Percentiles rank a stretch among this genome's conserved stretches.
These are phyloP conservation scores for Pseudocheirus occidentalis DNA, from an alignment of 2,797 vertebrate genomes.

Conservation along the genomic window DNA sequence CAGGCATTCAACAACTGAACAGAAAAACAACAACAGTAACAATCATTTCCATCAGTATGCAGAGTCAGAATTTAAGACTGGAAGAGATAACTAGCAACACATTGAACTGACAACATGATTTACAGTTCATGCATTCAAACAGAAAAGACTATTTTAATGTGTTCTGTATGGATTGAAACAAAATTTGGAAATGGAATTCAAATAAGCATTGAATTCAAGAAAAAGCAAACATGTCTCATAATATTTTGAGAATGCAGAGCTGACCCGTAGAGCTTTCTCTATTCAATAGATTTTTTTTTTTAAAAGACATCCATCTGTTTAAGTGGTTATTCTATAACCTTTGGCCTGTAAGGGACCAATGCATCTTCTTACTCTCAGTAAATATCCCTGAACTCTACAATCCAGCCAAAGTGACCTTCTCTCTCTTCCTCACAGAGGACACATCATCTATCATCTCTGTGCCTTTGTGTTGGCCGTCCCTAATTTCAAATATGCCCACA, in stretches of 20 bases:
- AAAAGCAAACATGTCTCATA: background rate
- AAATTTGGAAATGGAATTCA: constrained; percentile 43
- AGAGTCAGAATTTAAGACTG: background rate
- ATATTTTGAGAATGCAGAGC: background rate
- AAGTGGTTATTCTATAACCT: background rate
- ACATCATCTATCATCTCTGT: background rate
- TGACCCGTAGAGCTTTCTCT: background rate
- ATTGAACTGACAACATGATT: background rate
- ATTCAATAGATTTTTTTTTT: background rate
- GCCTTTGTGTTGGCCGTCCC: background rate
- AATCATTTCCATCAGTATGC: background rate
- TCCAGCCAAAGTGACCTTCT: background rate
- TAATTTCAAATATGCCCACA: background rate
- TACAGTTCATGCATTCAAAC: background rate
- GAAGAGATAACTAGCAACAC: background rate
- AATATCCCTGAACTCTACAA: background rate
- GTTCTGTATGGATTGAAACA: background rate
- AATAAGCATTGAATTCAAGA: background rate
- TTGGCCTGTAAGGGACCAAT: background rate
- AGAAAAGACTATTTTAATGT: background rate
- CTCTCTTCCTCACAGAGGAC: background rate
- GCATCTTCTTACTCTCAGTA: background rate
- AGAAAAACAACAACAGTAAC: background rate
- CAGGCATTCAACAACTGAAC: background rate
- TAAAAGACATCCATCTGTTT: background rate